Evolutionary conservation across 2,888 invertebrate species (phyloP).

Genomic region (Parnassius glacialis): DNA sequence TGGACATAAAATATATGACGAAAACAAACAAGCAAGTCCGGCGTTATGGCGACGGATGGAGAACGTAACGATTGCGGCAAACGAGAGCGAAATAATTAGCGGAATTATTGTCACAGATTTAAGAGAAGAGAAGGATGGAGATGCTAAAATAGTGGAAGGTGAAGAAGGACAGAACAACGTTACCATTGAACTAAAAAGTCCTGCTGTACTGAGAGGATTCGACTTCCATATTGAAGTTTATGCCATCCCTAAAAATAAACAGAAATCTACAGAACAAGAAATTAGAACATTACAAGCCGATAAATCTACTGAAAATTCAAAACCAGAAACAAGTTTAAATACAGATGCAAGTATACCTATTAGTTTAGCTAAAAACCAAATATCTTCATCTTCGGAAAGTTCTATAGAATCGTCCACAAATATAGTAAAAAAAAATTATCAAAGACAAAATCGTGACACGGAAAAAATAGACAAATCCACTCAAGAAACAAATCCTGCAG

Average conservation of each 20-base stretch:
- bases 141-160: slow-evolving; percentile 57
- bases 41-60: slow-evolving; percentile 58
- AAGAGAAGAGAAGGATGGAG: slow-evolving; percentile 64
- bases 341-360: slow-evolving; percentile 2
- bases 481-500: slow-evolving; percentile 1
- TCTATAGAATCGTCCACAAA: slow-evolving; percentile 1
- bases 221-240: slow-evolving; percentile 61
- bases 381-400: slow-evolving; percentile 3
- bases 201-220: slow-evolving; percentile 62
- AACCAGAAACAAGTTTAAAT: slow-evolving; percentile 1
- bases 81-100: slow-evolving; percentile 54
- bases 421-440: slow-evolving; percentile 6
- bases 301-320: neutral
- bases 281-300: neutral
- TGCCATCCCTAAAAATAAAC: slow-evolving; percentile 34
- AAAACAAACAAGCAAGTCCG: slow-evolving; percentile 57
- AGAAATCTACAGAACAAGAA: slow-evolving; percentile 7
- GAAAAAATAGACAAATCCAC: slow-evolving; percentile 15
- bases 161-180: slow-evolving; percentile 62
- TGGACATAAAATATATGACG: slow-evolving; percentile 56
- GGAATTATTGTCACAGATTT: slow-evolving; percentile 54
- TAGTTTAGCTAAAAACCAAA: neutral
- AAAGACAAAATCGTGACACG: slow-evolving; percentile 24
- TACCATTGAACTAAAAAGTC: slow-evolving; percentile 65
- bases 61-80: slow-evolving; percentile 52